Evolutionary conservation across 2,888 invertebrate genomes (phyloP).

Genomic region (Ferrisia virgata): DNA sequence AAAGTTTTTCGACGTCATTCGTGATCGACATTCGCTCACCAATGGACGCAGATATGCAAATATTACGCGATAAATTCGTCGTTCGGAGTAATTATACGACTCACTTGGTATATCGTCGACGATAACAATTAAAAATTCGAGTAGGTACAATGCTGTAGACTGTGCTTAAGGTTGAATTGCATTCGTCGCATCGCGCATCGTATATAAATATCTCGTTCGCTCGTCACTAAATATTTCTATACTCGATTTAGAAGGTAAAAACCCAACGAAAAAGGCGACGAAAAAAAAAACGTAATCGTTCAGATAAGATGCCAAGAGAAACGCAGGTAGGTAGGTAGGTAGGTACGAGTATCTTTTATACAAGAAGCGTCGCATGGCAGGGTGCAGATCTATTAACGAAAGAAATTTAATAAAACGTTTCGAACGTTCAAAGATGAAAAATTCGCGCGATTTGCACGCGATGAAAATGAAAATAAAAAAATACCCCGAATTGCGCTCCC

Average conservation of each 20-base stretch:
- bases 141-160: not conserved
- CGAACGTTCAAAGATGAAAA: not conserved
- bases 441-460: not conserved
- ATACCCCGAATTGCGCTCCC: no score
- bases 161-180: not conserved
- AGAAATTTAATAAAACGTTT: not conserved
- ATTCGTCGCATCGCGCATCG: not conserved
- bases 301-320: no score
- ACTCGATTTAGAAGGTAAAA: not conserved
- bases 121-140: not conserved
- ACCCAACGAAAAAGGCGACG: not conserved
- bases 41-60: not conserved
- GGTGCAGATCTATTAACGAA: not conserved
- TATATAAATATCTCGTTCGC: no score
- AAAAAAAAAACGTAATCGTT: not conserved
- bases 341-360: no score
- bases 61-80: not conserved
- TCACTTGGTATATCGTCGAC: not conserved
- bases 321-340: no score
- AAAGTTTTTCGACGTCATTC: not conserved
- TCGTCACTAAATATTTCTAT: not conserved
- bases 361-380: no score
- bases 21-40: not conserved
- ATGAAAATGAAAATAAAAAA: no score
- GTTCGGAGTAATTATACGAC: not conserved